A percentile compares a stretch with the other conserved stretches of the same genome.
phyloP scores from a whole-genome alignment of 2,797 vertebrate species.

The Mastacembelus armatus region DNA sequence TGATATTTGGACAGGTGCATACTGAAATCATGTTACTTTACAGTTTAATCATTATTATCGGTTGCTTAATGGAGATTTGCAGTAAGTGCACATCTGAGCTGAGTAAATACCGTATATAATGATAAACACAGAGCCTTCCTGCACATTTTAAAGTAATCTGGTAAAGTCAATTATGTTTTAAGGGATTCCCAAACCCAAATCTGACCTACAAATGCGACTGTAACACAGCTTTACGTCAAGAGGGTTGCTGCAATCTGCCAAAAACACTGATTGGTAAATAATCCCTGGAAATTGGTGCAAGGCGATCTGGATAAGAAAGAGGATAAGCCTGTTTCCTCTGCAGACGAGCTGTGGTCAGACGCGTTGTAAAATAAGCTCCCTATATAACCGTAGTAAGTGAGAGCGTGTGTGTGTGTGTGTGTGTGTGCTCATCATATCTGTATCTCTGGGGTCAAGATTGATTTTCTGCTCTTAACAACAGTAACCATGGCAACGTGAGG shows the following conservation, averaged over 20 bases:
- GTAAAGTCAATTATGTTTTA: background rate
- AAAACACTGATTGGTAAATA: slow-evolving; percentile 22
- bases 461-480: slow-evolving; percentile 62
- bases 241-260: background rate
- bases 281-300: slow-evolving; percentile 34
- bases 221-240: background rate
- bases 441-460: slow-evolving; percentile 59
- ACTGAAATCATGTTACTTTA: too few species aligned
- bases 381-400: slow-evolving; percentile 12
- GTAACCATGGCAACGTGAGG: slow-evolving; percentile 59
- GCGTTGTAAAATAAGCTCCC: slow-evolving; percentile 27
- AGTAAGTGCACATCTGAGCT: too few species aligned
- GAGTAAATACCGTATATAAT: too few species aligned
- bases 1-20: too few species aligned
- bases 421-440: slow-evolving; percentile 44
- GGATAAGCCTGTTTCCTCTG: slow-evolving; percentile 41
- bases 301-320: slow-evolving; percentile 19
- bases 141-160: background rate
- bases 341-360: slow-evolving; percentile 38
- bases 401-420: slow-evolving; percentile 6
- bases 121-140: too few species aligned
- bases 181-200: slow-evolving; percentile 1
- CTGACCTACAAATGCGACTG: background rate
- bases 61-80: too few species aligned
- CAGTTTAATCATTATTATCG: too few species aligned